A percentile compares a stretch with the other conserved stretches of the same genome.
Evolutionary conservation across 2,888 invertebrate species (phyloP).

Genomic region (Spisula subtruncata): DNA sequence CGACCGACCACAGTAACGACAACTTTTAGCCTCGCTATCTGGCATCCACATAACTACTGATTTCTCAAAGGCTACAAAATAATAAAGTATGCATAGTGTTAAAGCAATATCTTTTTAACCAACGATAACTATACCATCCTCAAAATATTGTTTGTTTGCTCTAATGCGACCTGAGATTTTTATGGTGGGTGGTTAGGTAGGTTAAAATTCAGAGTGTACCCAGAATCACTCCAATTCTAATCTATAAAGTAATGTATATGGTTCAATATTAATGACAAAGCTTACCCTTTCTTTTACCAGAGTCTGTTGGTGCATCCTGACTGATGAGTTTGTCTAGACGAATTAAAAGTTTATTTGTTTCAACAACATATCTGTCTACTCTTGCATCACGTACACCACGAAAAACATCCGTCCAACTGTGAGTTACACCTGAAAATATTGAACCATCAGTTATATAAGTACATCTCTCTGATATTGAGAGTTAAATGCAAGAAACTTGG

Average conservation of each 20-base stretch:
- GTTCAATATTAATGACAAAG: neutral
- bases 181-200: too few species aligned
- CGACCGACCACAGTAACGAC: slow-evolving; percentile 96
- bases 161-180: too few species aligned
- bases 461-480: too few species aligned
- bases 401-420: slow-evolving; percentile 93
- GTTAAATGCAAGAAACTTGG: too few species aligned
- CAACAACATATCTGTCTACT: slow-evolving; percentile 96
- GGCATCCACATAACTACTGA: slow-evolving; percentile 96
- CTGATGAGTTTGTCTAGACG: slow-evolving; percentile 95
- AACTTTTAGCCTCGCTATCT: slow-evolving; percentile 95
- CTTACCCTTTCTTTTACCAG: slow-evolving; percentile 87
- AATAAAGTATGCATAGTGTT: neutral
- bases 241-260: too few species aligned
- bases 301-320: slow-evolving; percentile 91
- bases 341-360: slow-evolving; percentile 98
- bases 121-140: too few species aligned
- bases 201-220: too few species aligned
- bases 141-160: too few species aligned
- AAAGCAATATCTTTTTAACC: too few species aligned
- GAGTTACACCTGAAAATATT: slow-evolving; percentile 89
- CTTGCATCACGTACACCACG: slow-evolving; percentile 91
- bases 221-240: too few species aligned
- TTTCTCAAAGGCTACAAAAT: slow-evolving; percentile 90
- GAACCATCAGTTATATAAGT: too few species aligned